phyloP scores from a whole-genome alignment of 2,888 invertebrate species.

The Drosophila prostipennis region DNA sequence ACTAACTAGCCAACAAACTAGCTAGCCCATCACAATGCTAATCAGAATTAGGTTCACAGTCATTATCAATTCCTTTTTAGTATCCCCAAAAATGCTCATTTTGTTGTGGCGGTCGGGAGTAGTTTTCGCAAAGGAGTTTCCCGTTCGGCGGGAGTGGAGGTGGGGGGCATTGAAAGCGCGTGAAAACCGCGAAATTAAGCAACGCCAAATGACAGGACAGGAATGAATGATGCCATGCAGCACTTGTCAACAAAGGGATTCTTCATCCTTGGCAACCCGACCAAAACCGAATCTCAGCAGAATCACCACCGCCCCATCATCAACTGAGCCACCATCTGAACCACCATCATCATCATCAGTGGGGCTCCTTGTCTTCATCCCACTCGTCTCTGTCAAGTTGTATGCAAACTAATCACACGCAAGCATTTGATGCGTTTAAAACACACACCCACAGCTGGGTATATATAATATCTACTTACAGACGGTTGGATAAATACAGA shows the following conservation, averaged over 20 bases:
- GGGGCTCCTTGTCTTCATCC: conserved; percentile 24
- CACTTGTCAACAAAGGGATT: conserved; percentile 70
- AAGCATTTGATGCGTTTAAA: conserved; percentile 77
- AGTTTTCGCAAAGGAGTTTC: conserved; percentile 14
- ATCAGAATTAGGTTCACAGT: conserved; percentile 35
- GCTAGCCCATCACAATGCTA: conserved; percentile 63
- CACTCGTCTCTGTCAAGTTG: conserved; percentile 61
- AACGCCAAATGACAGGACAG: conserved; percentile 50
- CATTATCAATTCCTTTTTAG: conserved; percentile 71
- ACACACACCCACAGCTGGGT: conserved; percentile 50
- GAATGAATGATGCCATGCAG: conserved; percentile 51
- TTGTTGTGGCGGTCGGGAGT: conserved; percentile 37
- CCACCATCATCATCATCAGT: conserved; percentile 29
- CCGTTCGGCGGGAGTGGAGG: conserved; percentile 40
- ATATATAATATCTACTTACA: conserved; percentile 11
- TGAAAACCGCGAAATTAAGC: conserved; percentile 67
- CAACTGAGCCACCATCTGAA: conserved; percentile 10
- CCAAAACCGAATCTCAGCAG: conserved; percentile 51
- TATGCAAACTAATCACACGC: conserved; percentile 78
- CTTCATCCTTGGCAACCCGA: conserved; percentile 54
- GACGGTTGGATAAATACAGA: conserved; percentile 10
- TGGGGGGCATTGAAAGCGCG: conserved; percentile 60
- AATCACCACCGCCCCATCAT: conserved; percentile 12
- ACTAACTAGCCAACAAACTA: conserved; percentile 61
- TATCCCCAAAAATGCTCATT: conserved; percentile 69